phyloP scores from a whole-genome alignment of 2,888 invertebrate genomes.

The Oasisia sp. region DNA sequence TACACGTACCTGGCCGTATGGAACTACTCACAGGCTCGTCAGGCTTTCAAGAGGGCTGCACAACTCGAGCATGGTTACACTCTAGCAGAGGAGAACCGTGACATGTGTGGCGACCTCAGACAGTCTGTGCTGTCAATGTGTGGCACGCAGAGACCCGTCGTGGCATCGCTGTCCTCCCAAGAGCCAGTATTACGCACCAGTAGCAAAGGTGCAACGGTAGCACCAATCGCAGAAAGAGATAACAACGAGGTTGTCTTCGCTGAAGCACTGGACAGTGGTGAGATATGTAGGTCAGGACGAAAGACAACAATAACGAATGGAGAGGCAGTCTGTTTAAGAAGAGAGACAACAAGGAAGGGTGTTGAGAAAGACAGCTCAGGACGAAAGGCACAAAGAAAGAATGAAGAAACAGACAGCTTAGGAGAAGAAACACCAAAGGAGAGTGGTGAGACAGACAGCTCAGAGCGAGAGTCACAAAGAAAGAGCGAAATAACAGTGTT shows the following conservation, averaged over 20 bases:
- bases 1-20: not conserved
- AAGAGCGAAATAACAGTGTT: not conserved
- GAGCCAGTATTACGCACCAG: not conserved
- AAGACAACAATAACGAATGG: too few relatives aligned
- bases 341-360: too few relatives aligned
- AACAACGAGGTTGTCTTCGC: not conserved
- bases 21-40: not conserved
- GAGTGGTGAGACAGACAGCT: not conserved
- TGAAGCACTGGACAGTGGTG: too few relatives aligned
- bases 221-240: not conserved
- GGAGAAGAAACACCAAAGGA: too few relatives aligned
- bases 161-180: not conserved
- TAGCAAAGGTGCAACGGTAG: not conserved
- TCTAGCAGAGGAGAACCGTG: slow-evolving; percentile 4
- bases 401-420: too few relatives aligned
- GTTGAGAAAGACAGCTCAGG: too few relatives aligned
- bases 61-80: not conserved
- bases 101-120: not conserved
- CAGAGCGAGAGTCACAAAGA: not conserved
- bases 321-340: too few relatives aligned
- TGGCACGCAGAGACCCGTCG: not conserved
- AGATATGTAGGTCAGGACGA: too few relatives aligned
- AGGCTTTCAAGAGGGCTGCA: not conserved
- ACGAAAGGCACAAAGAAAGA: too few relatives aligned
- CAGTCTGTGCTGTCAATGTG: not conserved